Evolutionary conservation across 2,888 invertebrate species (phyloP), one percentile per base, ranked within the genome.

Genomic region (Mechanitis messenoides): DNA sequence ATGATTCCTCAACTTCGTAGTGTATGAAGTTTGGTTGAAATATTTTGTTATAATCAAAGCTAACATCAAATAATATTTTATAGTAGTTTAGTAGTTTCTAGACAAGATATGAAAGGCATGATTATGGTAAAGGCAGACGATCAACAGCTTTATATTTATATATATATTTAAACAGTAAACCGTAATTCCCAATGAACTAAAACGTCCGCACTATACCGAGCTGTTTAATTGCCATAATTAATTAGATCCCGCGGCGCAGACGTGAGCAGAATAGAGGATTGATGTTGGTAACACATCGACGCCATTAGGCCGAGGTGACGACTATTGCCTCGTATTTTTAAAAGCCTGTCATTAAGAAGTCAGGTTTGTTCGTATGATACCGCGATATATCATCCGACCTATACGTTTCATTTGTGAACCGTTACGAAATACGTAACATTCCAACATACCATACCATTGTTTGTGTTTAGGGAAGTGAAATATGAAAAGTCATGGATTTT

Each of bases 151-250:
- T n/a, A n/a, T n/a, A n/a, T n/a, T n/a, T n/a, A n/a, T n/a, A n/a
- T n/a, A 20, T 20, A 20, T 20, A 20, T 20, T 20, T 5, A 50
- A 28, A 50, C 31, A 31, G 66, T 71, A 69, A 74, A 73, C 77
- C 74, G 68, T 74, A 71, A 74, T 72, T 72, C 71, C 67, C 65
- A 68, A 66, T 67, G 74, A 71, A 68, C 73, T 69, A 72, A 69
- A 74, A 77, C 71, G 71, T 74, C 72, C 73, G 69, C 69, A 74
- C 77, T 77, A 77, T 76, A 81, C 80, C 78, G 74, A 76, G 72
- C 74, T 82, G 85, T 84, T 86, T 87, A 89, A 90, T 89, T 88
- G 84, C 84, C 83, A 84, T 87, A 89, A 89, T 88, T 87, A 90
- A 89, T 90, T 85, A 84, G 85, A 85, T 80, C 83, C 81, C 83